A percentile compares a stretch with the other conserved stretches of the same genome.
These are phyloP conservation scores for Eira barbara DNA, from an alignment of 2,113 vertebrate species.

Conservation along the genomic window DNA sequence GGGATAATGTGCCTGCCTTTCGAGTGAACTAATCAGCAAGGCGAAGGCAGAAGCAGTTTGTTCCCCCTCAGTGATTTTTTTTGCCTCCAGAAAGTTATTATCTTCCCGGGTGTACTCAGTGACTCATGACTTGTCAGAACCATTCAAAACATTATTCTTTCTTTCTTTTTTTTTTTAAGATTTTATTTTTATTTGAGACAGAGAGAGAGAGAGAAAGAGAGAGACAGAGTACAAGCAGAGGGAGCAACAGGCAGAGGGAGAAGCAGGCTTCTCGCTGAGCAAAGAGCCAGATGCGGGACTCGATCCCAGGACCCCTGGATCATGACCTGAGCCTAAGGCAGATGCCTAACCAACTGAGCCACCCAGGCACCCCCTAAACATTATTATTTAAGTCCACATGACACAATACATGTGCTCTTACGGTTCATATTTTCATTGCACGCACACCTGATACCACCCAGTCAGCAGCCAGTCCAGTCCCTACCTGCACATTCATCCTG, in stretches of 20 bases:
- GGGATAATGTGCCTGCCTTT: constrained; percentile 4
- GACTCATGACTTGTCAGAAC: constrained; percentile 26
- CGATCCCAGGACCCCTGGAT: too few relatives aligned
- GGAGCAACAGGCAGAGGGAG: too few relatives aligned
- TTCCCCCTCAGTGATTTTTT: constrained; percentile 11
- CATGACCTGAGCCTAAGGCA: too few relatives aligned
- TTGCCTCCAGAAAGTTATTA: constrained; percentile 52
- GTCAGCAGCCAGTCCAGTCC: background rate
- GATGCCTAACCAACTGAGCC: too few relatives aligned
- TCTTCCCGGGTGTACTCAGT: background rate
- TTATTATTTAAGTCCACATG: background rate
- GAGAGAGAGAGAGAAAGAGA: too few relatives aligned
- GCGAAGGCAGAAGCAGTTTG: background rate
- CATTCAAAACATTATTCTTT: constrained; percentile 6
- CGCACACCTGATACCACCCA: background rate
- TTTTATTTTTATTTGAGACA: too few relatives aligned
- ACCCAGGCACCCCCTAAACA: background rate
- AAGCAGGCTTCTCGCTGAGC: too few relatives aligned
- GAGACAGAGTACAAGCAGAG: too few relatives aligned
- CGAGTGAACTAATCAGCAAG: constrained; percentile 20
- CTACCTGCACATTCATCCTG: background rate
- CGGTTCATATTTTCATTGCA: background rate
- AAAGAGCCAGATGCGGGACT: too few relatives aligned
- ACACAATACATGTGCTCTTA: background rate
- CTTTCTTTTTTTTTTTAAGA: background rate